Evolutionary conservation across 1,140 invertebrate genomes (phyloP).

Genomic region (Acyrthosiphon pisum): DNA sequence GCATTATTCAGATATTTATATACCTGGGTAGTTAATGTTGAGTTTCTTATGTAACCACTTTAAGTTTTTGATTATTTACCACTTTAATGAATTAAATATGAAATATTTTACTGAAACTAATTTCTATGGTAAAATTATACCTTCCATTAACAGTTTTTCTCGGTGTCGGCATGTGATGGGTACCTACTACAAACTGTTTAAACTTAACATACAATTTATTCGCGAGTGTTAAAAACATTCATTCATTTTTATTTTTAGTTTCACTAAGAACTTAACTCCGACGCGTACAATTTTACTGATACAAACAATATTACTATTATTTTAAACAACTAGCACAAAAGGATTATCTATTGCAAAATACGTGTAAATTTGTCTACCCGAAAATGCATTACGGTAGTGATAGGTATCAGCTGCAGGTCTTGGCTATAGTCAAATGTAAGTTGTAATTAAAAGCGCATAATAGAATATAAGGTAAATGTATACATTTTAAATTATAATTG

Average conservation of each 20-base stretch:
- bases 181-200: not conserved
- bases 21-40: not conserved
- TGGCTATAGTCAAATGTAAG: not conserved
- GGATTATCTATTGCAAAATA: not conserved
- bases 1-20: not conserved
- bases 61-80: slow-evolving; percentile 10
- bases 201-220: not conserved
- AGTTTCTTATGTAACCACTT: not conserved
- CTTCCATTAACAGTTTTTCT: not conserved
- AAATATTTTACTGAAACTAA: not conserved
- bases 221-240: not conserved
- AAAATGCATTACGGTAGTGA: not conserved
- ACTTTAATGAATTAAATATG: not conserved
- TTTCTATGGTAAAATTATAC: not conserved
- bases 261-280: not conserved
- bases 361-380: not conserved
- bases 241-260: not conserved
- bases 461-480: not conserved
- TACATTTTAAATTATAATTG: not conserved
- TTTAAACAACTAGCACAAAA: not conserved
- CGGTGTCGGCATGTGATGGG: not conserved
- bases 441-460: not conserved
- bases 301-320: not conserved
- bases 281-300: not conserved
- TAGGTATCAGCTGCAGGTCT: not conserved